phyloP scores from a whole-genome alignment of 2,113 vertebrate species.

The Cathartes aura region DNA sequence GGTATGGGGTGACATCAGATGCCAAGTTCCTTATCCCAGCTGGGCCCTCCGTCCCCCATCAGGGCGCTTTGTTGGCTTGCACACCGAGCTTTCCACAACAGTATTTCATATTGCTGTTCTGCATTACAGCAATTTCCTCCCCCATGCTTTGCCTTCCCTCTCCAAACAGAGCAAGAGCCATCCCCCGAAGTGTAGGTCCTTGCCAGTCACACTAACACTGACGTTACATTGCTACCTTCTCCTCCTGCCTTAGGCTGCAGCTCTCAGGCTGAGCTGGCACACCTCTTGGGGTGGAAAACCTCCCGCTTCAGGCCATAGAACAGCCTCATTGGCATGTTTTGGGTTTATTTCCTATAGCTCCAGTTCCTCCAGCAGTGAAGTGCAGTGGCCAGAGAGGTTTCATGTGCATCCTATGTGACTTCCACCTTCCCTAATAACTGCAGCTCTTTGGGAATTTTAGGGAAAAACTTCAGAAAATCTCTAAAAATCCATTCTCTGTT shows the following conservation, averaged over 20 bases:
- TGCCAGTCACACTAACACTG: too few species aligned
- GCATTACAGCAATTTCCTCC: background rate
- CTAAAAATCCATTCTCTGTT: background rate
- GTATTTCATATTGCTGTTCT: background rate
- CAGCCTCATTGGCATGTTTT: background rate
- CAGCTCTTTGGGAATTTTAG: background rate
- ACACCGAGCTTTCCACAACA: background rate
- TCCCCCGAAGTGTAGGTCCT: background rate
- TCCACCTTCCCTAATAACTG: background rate
- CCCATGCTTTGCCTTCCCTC: background rate
- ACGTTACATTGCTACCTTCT: rapidly evolving
- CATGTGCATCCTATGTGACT: background rate
- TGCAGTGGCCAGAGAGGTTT: background rate
- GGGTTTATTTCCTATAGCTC: background rate
- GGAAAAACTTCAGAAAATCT: background rate
- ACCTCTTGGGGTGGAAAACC: rapidly evolving
- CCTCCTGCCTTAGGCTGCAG: background rate
- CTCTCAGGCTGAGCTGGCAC: background rate
- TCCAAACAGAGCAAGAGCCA: background rate
- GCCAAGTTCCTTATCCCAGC: background rate
- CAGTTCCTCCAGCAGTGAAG: background rate
- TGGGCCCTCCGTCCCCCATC: background rate
- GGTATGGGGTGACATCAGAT: background rate
- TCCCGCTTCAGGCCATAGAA: rapidly evolving
- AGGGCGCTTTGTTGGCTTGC: background rate